These are phyloP conservation scores for Sardina pilchardus DNA, from an alignment of 2,113 vertebrate species.

Conservation along the genomic window DNA sequence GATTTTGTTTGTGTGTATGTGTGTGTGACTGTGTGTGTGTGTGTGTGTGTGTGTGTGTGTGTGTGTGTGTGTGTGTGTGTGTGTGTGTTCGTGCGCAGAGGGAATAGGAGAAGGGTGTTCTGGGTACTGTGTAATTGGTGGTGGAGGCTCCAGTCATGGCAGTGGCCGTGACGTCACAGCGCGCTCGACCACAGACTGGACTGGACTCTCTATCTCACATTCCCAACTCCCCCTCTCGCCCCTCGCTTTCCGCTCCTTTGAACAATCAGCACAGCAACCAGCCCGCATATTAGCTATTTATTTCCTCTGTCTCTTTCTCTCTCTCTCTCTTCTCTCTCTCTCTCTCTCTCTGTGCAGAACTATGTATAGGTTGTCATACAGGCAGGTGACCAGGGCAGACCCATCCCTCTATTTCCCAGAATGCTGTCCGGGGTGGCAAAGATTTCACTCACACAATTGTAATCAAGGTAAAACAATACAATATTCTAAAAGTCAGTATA, in stretches of 20 bases:
- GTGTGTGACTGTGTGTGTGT: background rate
- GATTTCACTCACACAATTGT: slow-evolving; percentile 71
- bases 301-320: slow-evolving; percentile 17
- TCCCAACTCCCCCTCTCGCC: background rate
- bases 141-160: slow-evolving; percentile 6
- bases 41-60: background rate
- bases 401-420: slow-evolving; percentile 52
- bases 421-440: slow-evolving; percentile 88
- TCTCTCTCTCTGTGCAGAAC: slow-evolving; percentile 71
- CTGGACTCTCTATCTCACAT: background rate
- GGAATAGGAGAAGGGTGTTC: background rate
- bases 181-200: background rate
- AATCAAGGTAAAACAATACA: slow-evolving; percentile 73
- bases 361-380: slow-evolving; percentile 80
- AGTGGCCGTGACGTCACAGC: background rate
- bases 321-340: background rate
- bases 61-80: background rate
- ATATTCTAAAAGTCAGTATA: too few relatives aligned
- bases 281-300: background rate
- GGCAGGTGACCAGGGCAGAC: slow-evolving; percentile 63
- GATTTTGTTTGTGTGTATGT: background rate
- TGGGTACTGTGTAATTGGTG: slow-evolving; percentile 12
- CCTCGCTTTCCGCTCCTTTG: background rate
- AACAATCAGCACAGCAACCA: background rate
- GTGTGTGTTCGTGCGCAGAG: background rate